These are phyloP conservation scores for Hylia prasina DNA, from an alignment of 2,113 vertebrate species.

Conservation along the genomic window DNA sequence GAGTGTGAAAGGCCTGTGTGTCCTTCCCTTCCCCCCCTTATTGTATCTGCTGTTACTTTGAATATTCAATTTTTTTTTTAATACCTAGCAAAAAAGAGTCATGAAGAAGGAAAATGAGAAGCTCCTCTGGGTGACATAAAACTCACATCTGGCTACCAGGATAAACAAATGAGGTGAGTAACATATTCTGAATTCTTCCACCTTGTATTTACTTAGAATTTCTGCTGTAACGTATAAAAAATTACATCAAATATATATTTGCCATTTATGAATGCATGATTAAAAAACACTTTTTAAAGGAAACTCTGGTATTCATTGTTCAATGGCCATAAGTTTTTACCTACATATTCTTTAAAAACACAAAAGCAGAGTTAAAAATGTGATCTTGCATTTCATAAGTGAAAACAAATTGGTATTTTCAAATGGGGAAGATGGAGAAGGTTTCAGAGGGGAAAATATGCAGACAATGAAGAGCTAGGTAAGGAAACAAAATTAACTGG, in stretches of 20 bases:
- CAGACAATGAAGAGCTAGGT: not conserved
- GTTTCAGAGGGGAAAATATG: not conserved
- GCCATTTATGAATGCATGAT: not conserved
- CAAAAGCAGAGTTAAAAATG: not conserved
- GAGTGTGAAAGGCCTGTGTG: not conserved
- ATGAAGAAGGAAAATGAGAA: not conserved
- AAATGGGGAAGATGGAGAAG: not conserved
- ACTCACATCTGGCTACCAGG: not conserved
- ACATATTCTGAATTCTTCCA: not conserved
- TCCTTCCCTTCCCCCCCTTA: not conserved
- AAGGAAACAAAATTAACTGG: not conserved
- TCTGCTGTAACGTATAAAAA: not conserved
- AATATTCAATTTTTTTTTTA: not conserved
- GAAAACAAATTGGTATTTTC: not conserved
- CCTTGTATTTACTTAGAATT: not conserved
- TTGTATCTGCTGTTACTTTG: not conserved
- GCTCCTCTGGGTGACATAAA: not conserved
- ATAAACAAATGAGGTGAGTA: not conserved
- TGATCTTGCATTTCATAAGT: not conserved
- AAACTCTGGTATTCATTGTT: not conserved
- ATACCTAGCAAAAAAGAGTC: not conserved
- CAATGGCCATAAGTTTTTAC: not conserved
- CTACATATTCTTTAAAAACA: not conserved
- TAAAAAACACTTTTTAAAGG: not conserved
- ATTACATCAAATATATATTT: not conserved